Conservation (phyloP, 2,797 vertebrate species). For the Todus mexicanus region DNA sequence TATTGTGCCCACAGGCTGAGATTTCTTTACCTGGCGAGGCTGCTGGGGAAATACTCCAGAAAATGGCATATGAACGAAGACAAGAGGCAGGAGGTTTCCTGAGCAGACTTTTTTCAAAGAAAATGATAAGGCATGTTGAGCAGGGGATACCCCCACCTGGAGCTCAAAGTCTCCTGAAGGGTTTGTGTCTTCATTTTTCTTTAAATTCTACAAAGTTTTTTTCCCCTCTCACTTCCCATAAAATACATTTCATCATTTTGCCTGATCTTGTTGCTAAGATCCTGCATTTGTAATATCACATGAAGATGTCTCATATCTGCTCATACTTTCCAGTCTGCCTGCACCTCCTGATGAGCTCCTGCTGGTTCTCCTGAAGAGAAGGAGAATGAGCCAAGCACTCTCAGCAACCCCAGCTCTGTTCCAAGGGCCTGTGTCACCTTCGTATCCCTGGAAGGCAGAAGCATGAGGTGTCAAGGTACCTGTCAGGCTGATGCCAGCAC, state of each 20-base stretch:
- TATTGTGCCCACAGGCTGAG: background rate
- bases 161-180: background rate
- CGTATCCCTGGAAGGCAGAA: background rate
- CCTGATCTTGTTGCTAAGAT: background rate
- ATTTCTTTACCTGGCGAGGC: background rate
- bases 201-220: background rate
- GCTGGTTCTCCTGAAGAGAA: too few relatives aligned
- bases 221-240: background rate
- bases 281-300: background rate
- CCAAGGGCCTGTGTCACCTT: background rate
- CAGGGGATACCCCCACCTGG: slow-evolving; percentile 6
- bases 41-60: slow-evolving; percentile 50
- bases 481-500: background rate
- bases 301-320: background rate
- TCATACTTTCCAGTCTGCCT: background rate
- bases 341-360: background rate
- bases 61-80: slow-evolving; percentile 19
- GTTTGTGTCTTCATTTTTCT: background rate
- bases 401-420: background rate
- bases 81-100: slow-evolving; percentile 39
- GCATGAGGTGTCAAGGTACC: background rate
- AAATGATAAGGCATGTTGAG: background rate
- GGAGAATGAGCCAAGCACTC: too few relatives aligned
- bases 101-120: slow-evolving; percentile 43
- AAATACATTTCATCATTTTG: background rate